These are phyloP conservation scores for Heliothis subflexa DNA, from an alignment of 1,140 invertebrate species.

Conservation along the genomic window DNA sequence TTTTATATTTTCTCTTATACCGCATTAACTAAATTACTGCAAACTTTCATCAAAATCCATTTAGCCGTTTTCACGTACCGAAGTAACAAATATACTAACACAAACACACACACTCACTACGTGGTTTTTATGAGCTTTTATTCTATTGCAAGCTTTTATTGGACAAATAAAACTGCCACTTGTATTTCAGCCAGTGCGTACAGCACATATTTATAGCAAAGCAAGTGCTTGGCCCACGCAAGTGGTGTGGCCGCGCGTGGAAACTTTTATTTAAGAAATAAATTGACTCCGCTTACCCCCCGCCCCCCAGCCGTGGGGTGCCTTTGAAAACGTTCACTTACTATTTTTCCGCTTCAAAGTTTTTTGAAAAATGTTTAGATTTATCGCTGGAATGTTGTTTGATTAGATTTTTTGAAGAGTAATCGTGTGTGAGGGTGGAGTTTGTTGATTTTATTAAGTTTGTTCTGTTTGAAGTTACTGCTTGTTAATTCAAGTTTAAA, in stretches of 20 bases:
- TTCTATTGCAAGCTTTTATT: neutral
- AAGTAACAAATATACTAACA: too few relatives aligned
- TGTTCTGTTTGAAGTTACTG: too few relatives aligned
- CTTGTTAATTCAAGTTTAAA: too few relatives aligned
- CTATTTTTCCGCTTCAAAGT: conserved; percentile 39
- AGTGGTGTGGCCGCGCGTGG: conserved; percentile 5
- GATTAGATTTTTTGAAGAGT: conserved; percentile 23
- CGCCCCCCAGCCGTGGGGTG: neutral
- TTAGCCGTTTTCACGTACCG: too few relatives aligned
- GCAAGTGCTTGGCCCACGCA: neutral
- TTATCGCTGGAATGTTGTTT: conserved; percentile 40
- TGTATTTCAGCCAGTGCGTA: neutral
- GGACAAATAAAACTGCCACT: neutral
- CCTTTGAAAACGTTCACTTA: conserved; percentile 35
- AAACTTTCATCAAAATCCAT: too few relatives aligned
- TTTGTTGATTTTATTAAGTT: neutral
- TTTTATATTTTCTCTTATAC: too few relatives aligned
- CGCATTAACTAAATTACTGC: too few relatives aligned
- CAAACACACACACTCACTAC: too few relatives aligned
- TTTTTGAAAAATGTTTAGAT: conserved; percentile 36
- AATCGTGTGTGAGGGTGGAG: neutral
- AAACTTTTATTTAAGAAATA: conserved; percentile 50
- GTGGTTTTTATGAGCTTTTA: too few relatives aligned
- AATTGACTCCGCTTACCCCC: conserved; percentile 35
- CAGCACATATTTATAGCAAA: neutral